Conservation (phyloP, 2,113 vertebrate species). For the Rhegmatorhina hoffmannsi region DNA sequence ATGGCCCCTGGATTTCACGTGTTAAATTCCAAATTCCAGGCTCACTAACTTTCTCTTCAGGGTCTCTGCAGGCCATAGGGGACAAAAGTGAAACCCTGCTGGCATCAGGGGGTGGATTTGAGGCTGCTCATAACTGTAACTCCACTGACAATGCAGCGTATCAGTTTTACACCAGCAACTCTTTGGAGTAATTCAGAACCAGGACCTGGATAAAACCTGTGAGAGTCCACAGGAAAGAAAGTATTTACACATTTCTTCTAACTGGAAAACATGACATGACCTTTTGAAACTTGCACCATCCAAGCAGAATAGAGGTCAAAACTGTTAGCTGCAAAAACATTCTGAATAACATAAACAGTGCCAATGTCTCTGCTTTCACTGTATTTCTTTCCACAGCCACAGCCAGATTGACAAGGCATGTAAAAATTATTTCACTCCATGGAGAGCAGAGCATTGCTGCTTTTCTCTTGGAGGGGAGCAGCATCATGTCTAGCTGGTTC, state of each 20-base stretch:
- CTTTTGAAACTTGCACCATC: conserved; percentile 35
- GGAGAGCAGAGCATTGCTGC: conserved; percentile 20
- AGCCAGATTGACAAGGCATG: conserved; percentile 27
- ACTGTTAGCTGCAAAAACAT: conserved; percentile 62
- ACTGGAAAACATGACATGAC: conserved; percentile 21
- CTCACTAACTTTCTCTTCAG: background rate
- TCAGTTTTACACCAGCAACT: background rate
- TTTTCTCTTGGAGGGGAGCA: conserved; percentile 44
- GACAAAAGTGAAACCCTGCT: background rate
- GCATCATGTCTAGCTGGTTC: background rate
- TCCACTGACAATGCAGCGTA: background rate
- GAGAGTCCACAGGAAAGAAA: conserved; percentile 42
- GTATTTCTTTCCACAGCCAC: conserved; percentile 62
- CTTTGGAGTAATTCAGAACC: background rate
- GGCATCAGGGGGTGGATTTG: background rate
- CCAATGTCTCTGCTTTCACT: conserved; percentile 43
- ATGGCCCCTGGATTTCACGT: background rate
- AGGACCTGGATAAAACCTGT: background rate
- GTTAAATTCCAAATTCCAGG: conserved; percentile 14
- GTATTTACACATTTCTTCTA: conserved; percentile 11
- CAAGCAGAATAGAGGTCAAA: conserved; percentile 47
- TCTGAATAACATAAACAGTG: conserved; percentile 45
- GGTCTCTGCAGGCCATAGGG: background rate
- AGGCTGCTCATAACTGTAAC: background rate
- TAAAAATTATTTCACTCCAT: conserved; percentile 65